phyloP scores from a whole-genome alignment of 1,140 invertebrate genomes.

The Neotoxoptera formosana region DNA sequence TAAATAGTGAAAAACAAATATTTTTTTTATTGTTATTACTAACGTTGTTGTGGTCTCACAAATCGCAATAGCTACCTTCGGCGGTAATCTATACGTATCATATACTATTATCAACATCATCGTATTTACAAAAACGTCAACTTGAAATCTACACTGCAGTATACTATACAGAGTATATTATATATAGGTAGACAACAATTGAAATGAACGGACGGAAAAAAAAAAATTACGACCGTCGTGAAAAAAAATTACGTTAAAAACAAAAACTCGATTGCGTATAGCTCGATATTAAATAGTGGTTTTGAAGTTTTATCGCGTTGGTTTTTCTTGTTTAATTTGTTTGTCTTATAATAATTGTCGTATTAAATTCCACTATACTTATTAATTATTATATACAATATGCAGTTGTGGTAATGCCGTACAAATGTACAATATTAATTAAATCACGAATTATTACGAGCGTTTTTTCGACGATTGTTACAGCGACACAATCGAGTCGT shows the following conservation, averaged over 20 bases:
- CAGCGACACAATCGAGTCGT: neutral
- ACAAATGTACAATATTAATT: neutral
- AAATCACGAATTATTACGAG: neutral
- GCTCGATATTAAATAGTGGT: neutral
- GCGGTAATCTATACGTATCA: neutral
- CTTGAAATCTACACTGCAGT: neutral
- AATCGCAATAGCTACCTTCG: neutral
- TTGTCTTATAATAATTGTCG: neutral
- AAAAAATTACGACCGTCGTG: too few relatives aligned
- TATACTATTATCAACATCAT: neutral
- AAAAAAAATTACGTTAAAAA: neutral
- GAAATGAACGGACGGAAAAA: neutral
- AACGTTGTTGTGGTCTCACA: neutral
- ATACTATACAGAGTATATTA: too few relatives aligned
- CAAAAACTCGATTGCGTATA: neutral
- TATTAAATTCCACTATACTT: neutral
- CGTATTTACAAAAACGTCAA: neutral
- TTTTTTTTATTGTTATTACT: neutral
- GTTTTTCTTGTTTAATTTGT: neutral
- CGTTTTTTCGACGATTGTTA: neutral
- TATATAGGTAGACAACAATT: neutral
- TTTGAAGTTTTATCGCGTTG: neutral
- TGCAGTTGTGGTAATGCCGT: too few relatives aligned
- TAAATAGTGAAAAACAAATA: conserved; percentile 12
- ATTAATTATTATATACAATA: too few relatives aligned